phyloP scores from a whole-genome alignment of 2,888 invertebrate species.

The Eupithecia subfuscata region DNA sequence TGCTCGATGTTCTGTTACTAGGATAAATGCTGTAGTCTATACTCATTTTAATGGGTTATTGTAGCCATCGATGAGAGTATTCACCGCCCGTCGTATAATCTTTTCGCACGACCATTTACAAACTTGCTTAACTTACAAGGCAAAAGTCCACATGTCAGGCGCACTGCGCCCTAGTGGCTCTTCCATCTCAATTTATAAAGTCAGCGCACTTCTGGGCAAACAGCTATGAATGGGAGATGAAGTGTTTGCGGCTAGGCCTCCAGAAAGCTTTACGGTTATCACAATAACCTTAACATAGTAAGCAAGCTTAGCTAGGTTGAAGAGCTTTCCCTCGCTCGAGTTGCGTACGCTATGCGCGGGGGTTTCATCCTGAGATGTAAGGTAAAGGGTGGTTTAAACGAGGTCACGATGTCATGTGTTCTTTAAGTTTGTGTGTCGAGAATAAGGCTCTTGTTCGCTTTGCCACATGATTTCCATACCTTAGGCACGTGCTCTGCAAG shows the following conservation, averaged over 20 bases:
- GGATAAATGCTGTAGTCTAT: no score
- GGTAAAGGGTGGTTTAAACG: neutral
- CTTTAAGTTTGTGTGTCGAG: slow-evolving; percentile 7
- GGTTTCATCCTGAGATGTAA: neutral
- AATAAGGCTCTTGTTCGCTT: slow-evolving; percentile 2
- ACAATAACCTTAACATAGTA: slow-evolving; percentile 6
- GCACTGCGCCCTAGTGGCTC: slow-evolving; percentile 30
- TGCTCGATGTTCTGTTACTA: no score
- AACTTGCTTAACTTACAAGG: slow-evolving; percentile 4
- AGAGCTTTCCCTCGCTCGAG: neutral
- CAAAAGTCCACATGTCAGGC: slow-evolving; percentile 13
- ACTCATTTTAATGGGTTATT: neutral
- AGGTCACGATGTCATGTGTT: slow-evolving; percentile 11
- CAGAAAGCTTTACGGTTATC: neutral
- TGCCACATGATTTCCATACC: slow-evolving; percentile 13
- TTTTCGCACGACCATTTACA: neutral
- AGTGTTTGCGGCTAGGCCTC: slow-evolving; percentile 40
- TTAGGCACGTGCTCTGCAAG: neutral
- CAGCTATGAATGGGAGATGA: slow-evolving; percentile 46
- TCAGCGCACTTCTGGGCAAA: slow-evolving; percentile 38
- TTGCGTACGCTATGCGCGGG: neutral
- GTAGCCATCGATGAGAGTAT: neutral
- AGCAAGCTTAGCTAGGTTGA: slow-evolving; percentile 7
- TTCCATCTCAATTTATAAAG: slow-evolving; percentile 44
- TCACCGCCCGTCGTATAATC: neutral